Evolutionary conservation across 2,797 vertebrate genomes (phyloP).

Genomic region (Galago senegalensis): DNA sequence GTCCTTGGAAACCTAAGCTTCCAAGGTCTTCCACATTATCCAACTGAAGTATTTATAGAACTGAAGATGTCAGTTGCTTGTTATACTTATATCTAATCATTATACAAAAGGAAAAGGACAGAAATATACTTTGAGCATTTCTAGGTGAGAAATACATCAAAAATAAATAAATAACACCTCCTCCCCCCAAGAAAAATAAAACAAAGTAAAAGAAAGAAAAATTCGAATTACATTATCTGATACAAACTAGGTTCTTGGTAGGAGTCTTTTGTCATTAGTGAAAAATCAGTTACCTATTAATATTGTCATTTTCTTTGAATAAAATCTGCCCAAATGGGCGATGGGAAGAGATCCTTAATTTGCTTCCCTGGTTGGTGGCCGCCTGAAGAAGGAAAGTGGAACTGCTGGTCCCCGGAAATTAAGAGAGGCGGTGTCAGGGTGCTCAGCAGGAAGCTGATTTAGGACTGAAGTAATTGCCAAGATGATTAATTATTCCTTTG

Average conservation of each 20-base stretch:
- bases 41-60: conserved; percentile 83
- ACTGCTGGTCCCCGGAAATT: conserved; percentile 72
- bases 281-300: conserved; percentile 88
- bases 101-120: conserved; percentile 79
- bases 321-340: conserved; percentile 48
- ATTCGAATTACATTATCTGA: conserved; percentile 79
- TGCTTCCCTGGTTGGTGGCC: conserved; percentile 73
- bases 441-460: conserved; percentile 70
- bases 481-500: conserved; percentile 80
- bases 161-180: neutral
- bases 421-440: conserved; percentile 33
- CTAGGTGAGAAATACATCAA: conserved; percentile 80
- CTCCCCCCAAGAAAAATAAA: neutral
- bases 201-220: neutral
- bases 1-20: conserved; percentile 68
- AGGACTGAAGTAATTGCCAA: conserved; percentile 77
- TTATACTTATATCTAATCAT: conserved; percentile 81
- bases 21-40: conserved; percentile 62
- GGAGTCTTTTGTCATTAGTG: conserved; percentile 85
- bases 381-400: neutral
- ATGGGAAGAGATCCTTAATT: conserved; percentile 68
- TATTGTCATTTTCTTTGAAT: conserved; percentile 86
- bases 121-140: conserved; percentile 70
- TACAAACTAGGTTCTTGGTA: conserved; percentile 79
- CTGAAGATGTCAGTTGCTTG: conserved; percentile 84